Evolutionary conservation across 2,888 invertebrate species (phyloP).

Genomic region (Hedychridium roseum): DNA sequence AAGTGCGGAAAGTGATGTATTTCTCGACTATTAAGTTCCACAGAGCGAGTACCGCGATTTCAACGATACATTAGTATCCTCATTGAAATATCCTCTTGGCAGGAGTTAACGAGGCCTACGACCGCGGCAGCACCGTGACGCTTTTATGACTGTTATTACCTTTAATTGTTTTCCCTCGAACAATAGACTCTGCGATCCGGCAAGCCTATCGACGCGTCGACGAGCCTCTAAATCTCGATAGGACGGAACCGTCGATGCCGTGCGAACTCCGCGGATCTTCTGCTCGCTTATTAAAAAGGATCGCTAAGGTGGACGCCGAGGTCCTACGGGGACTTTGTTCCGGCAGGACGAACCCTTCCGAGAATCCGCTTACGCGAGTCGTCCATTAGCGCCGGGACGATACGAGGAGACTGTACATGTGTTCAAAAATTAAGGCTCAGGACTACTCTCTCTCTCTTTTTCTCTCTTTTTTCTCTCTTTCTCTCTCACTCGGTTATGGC

Average conservation of each 20-base stretch:
- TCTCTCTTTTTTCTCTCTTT: conserved; percentile 2
- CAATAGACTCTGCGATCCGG: conserved; percentile 34
- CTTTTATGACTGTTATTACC: conserved; percentile 54
- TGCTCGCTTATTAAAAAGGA: conserved; percentile 21
- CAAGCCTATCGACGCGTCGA: conserved; percentile 40
- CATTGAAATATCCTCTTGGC: no score
- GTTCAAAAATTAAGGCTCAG: conserved; percentile 51
- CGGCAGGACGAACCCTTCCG: conserved; percentile 30
- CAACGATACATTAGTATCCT: no score
- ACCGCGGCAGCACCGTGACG: conserved; percentile 41
- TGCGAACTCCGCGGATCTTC: conserved; percentile 42
- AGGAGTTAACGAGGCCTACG: neutral
- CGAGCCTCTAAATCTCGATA: conserved; percentile 43
- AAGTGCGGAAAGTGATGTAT: no score
- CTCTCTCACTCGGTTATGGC: no score
- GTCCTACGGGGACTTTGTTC: conserved; percentile 24
- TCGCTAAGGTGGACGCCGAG: no score
- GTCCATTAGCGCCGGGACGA: conserved; percentile 49
- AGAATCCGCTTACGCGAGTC: conserved; percentile 47
- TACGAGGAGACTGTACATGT: conserved; percentile 53
- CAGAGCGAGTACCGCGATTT: no score
- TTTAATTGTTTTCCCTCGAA: conserved; percentile 54
- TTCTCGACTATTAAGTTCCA: no score
- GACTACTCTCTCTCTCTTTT: conserved; percentile 6
- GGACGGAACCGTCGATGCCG: conserved; percentile 36